These are phyloP conservation scores for Drosophila chauvacae DNA, from an alignment of 1,140 invertebrate species.

Conservation along the genomic window DNA sequence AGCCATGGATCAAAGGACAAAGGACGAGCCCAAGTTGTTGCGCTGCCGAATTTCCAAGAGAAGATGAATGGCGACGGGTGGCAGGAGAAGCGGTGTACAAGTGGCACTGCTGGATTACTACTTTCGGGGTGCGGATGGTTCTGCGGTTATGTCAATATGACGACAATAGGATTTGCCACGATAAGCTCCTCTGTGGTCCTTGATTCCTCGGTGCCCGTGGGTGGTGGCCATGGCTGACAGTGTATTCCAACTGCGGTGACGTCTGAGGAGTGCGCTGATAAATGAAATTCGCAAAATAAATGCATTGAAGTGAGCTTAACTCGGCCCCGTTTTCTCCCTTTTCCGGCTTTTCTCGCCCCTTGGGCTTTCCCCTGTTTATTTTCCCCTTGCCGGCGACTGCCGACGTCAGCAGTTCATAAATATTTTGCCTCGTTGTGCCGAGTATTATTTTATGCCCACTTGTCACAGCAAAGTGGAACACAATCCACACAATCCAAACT, in stretches of 20 bases:
- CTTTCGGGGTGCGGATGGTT: constrained; percentile 50
- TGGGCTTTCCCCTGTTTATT: constrained; percentile 7
- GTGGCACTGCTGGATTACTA: constrained; percentile 45
- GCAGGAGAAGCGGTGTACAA: neutral
- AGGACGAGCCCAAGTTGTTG: constrained; percentile 63
- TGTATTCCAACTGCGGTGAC: constrained; percentile 27
- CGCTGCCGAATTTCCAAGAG: constrained; percentile 38
- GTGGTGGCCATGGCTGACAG: neutral
- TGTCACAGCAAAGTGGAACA: constrained; percentile 52
- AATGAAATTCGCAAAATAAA: constrained; percentile 80
- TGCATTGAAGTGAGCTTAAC: constrained; percentile 64
- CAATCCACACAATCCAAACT: constrained; percentile 39
- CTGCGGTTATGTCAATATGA: constrained; percentile 80
- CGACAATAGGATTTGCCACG: constrained; percentile 79
- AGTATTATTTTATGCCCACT: constrained; percentile 57
- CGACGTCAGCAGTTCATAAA: constrained; percentile 72
- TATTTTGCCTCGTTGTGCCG: constrained; percentile 58
- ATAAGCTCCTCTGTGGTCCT: constrained; percentile 71
- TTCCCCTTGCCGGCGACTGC: constrained; percentile 23
- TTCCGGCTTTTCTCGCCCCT: neutral
- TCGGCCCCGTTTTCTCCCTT: constrained; percentile 6
- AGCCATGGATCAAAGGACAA: constrained; percentile 58
- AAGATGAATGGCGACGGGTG: constrained; percentile 17
- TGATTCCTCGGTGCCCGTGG: constrained; percentile 49
- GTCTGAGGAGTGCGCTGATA: constrained; percentile 64